A percentile compares a stretch with the other conserved stretches of the same genome.
Conservation (phyloP, 2,888 invertebrate genomes). For the Amphipoea oculea region DNA sequence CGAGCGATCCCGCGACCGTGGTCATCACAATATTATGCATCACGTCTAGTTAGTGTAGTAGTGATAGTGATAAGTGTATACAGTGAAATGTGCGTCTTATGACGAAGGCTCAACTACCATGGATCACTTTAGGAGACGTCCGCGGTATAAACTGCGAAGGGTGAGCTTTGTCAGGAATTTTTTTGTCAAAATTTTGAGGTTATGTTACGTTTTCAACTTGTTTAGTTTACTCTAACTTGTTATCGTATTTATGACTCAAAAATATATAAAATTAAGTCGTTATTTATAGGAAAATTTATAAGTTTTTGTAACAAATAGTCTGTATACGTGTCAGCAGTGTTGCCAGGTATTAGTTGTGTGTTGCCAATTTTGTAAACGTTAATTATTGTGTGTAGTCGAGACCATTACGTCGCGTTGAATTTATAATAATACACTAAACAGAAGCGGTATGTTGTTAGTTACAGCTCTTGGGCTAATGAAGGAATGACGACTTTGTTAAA, state of each 20-base stretch:
- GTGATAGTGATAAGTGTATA: constrained; percentile 73
- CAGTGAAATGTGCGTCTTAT: constrained; percentile 85
- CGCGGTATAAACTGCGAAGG: constrained; percentile 78
- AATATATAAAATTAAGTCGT: background rate
- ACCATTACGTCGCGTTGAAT: constrained; percentile 36
- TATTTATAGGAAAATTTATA: constrained; percentile 22
- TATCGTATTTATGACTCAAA: constrained; percentile 21
- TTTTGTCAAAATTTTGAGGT: constrained; percentile 67
- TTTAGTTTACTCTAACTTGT: constrained; percentile 19
- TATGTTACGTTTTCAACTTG: constrained; percentile 62
- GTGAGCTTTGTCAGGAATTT: constrained; percentile 76
- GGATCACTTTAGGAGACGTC: constrained; percentile 85
- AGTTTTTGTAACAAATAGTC: constrained; percentile 43
- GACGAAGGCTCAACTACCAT: constrained; percentile 82
- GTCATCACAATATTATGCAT: constrained; percentile 65
- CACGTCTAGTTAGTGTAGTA: constrained; percentile 55
- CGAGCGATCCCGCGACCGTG: constrained; percentile 72
- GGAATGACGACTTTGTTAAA: no score
- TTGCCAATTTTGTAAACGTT: constrained; percentile 66
- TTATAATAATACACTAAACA: constrained; percentile 54
- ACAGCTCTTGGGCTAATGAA: constrained; percentile 20
- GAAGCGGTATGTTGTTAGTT: constrained; percentile 20
- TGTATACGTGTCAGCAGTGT: constrained; percentile 63
- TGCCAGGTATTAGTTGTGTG: constrained; percentile 58
- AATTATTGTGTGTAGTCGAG: constrained; percentile 51